phyloP scores from a whole-genome alignment of 2,113 vertebrate genomes.

The Oryzias melastigma region DNA sequence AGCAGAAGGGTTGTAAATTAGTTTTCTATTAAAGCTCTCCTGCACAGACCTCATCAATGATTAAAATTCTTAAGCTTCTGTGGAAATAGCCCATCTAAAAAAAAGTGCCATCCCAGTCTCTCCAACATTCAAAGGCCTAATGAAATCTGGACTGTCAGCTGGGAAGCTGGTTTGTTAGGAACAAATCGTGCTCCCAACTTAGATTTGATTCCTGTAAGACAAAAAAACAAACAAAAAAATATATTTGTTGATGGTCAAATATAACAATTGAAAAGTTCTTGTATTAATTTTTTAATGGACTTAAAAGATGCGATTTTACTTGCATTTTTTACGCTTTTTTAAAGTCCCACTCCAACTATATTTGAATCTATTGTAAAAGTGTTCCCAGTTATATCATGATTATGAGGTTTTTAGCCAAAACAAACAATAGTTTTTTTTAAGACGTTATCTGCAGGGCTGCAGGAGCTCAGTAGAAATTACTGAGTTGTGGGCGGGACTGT shows the following conservation, averaged over 20 bases:
- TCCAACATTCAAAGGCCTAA: constrained; percentile 41
- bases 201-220: constrained; percentile 13
- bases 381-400: no score
- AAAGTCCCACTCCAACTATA: no score
- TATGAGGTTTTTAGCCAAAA: no score
- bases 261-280: no score
- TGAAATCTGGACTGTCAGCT: constrained; percentile 60
- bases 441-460: no score
- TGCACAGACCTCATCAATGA: constrained; percentile 65
- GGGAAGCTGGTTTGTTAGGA: constrained; percentile 51
- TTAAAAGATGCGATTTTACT: no score
- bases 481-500: no score
- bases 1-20: constrained; percentile 61
- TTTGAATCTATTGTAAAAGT: no score
- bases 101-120: constrained; percentile 49
- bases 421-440: no score
- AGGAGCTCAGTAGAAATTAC: no score
- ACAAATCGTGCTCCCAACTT: constrained; percentile 52
- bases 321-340: no score
- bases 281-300: no score
- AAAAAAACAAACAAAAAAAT: constrained; percentile 5
- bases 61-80: constrained; percentile 60
- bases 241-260: constrained; percentile 7
- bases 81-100: constrained; percentile 62
- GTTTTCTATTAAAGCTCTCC: constrained; percentile 66